Evolutionary conservation across 1,140 invertebrate genomes (phyloP).

Genomic region (Rhyzopertha dominica): DNA sequence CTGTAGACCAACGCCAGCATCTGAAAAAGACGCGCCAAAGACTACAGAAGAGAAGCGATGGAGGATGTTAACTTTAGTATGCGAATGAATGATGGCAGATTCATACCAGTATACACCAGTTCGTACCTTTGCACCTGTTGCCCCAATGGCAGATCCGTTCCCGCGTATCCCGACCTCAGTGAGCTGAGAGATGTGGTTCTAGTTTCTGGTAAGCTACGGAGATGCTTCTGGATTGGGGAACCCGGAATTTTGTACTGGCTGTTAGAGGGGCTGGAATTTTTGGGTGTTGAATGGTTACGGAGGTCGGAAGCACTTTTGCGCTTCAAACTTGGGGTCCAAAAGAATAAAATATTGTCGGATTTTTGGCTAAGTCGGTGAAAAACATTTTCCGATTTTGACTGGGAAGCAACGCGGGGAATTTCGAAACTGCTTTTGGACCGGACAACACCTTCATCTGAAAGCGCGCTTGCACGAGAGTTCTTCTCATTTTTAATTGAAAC

Average conservation of each 20-base stretch:
- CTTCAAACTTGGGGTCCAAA: slow-evolving; percentile 36
- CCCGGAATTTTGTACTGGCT: slow-evolving; percentile 22
- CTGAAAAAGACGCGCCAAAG: too few species aligned
- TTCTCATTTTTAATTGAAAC: not conserved
- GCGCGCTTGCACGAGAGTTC: slow-evolving; percentile 2
- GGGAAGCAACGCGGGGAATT: slow-evolving; percentile 29
- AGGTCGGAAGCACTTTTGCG: slow-evolving; percentile 27
- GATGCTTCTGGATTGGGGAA: slow-evolving; percentile 16
- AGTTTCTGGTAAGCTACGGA: slow-evolving; percentile 14
- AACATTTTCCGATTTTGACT: slow-evolving; percentile 9
- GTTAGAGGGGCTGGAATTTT: slow-evolving; percentile 11
- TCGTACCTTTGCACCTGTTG: slow-evolving; percentile 27
- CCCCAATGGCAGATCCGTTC: slow-evolving; percentile 21
- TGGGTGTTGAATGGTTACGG: slow-evolving; percentile 25
- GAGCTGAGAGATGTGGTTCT: slow-evolving; percentile 30
- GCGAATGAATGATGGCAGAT: too few species aligned
- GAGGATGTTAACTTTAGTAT: too few species aligned
- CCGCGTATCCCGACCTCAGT: slow-evolving; percentile 20
- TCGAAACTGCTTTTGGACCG: slow-evolving; percentile 41
- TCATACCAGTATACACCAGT: too few species aligned
- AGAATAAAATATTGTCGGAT: slow-evolving; percentile 37
- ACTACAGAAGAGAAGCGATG: too few species aligned
- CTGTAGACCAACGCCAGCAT: too few species aligned
- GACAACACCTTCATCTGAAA: slow-evolving; percentile 28
- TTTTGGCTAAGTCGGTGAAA: slow-evolving; percentile 22